These are phyloP conservation scores for Alca torda DNA, from an alignment of 2,797 vertebrate species.

Conservation along the genomic window DNA sequence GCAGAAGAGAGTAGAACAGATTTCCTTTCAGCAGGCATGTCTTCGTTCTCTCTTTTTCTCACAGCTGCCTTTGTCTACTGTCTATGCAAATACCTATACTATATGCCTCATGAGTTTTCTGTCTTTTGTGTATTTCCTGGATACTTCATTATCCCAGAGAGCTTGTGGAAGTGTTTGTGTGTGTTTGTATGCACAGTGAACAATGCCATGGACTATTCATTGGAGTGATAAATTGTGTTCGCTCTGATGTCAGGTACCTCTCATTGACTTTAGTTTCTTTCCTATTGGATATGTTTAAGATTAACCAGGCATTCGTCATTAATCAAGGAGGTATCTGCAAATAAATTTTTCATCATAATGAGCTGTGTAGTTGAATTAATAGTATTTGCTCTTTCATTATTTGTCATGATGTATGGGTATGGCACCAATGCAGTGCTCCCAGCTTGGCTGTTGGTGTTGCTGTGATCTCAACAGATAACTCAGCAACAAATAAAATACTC, in stretches of 20 bases:
- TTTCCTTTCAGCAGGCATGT: background rate
- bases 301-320: conserved; percentile 70
- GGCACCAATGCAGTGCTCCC: conserved; percentile 10
- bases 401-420: conserved; percentile 46
- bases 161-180: conserved; percentile 34
- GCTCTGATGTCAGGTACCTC: conserved; percentile 45
- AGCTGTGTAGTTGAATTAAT: conserved; percentile 68
- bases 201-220: conserved; percentile 35
- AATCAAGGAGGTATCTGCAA: conserved; percentile 68
- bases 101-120: conserved; percentile 12
- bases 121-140: background rate
- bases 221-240: conserved; percentile 60
- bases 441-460: conserved; percentile 42
- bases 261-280: conserved; percentile 61
- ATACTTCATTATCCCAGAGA: conserved; percentile 43
- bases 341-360: conserved; percentile 74
- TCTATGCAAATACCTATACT: conserved; percentile 38
- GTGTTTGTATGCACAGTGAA: conserved; percentile 27
- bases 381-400: conserved; percentile 46
- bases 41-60: conserved; percentile 37
- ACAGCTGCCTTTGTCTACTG: conserved; percentile 35
- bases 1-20: conserved; percentile 4
- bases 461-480: conserved; percentile 11
- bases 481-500: background rate
- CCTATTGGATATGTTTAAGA: conserved; percentile 65